Base-by-base conservation (phyloP, 1,140 invertebrate genomes). In the Paraescarpia echinospica region DNA sequence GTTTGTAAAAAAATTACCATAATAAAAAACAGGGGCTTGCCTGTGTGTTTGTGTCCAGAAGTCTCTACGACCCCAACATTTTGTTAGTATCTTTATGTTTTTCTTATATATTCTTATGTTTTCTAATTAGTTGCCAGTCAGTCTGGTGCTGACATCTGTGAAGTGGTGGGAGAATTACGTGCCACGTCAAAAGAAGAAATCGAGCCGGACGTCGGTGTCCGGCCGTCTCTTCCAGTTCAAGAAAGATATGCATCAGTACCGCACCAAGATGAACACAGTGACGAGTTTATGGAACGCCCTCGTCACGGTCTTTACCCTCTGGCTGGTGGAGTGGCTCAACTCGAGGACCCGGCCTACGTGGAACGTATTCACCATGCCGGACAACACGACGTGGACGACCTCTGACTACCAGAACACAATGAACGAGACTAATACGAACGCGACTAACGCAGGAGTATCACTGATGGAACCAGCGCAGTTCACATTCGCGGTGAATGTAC, bases 111-210 rank as follows among this genome's bases (percentile, higher is more conserved):
- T n/a, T n/a, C n/a, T n/a, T n/a, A n/a, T n/a, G 93, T 93, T 93
- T 94, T 93, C 98, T 34, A 99, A 98, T 98, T 96, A 98, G 12
- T 98, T 99, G 92, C 98, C 98, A 0, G 96, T 98, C 0, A 96
- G 98, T 0, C 97, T 98, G 12, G 96, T 99, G 77, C 97, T 98
- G 89, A 97, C 98, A 89, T 99, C 98, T 4, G 97, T 98, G 41
- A 98, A 98, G 35, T 99, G 98, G 98, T 99, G 99, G 99, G 99
- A 99, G 96, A 99, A 99, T 96, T 99, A 98, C 95, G 98, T 98
- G 12, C 59, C 59, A 0, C 59, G 59, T 12, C 12, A 27, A 18
- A 77, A 77, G 27, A 77, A 77, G 59, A n/a, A n/a, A n/a, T n/a
- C n/a, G n/a, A n/a, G n/a, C n/a, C n/a, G 22, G 97, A 97, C 93